Evolutionary conservation across 2,888 invertebrate species (phyloP), one percentile per base, ranked within the genome.

Genomic region (Neria commutata): DNA sequence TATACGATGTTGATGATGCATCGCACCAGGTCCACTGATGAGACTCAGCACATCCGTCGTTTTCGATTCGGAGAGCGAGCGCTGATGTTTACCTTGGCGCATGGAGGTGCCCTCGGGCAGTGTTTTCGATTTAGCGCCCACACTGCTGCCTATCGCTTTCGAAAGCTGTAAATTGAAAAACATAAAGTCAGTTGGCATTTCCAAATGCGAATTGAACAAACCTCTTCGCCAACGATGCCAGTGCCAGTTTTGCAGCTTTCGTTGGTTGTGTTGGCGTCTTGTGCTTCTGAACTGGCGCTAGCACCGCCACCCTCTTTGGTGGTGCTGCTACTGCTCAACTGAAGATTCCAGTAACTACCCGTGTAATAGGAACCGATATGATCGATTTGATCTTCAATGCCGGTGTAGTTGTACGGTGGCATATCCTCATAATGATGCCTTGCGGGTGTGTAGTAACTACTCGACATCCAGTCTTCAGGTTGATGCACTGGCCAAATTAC

Each of bases 401-500:
- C 76, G 1, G 75, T 74, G 54, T 81, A 76, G 48, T 82, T 82
- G 56, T 81, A 82, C 37, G 72, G 81, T 60, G 73, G 81, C 75
- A 68, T 81, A 72, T 80, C 78, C 58, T 81, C 81, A 47, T 77
- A 79, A 34, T 79, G 80, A 71, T 82, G 81, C 16, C 81, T 75
- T 24, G 85, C 84, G 17, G 83, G 83, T 1, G 83, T 76, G 29
- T 77, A 76, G 29, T 77, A 76, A 59, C 76, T 75, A 56, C 72
- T 76, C 21, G 84, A 80, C 52, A 84, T 79, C 82, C 85, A 86
- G 58, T 85, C 84, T 74, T 89, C 87, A 56, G 89, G 89, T 61
- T 88, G 87, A 66, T 90, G 86, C 37, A 92, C 85, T 0, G 91
- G 91, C 86, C 91, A 92, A 69, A 86, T 85, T 63, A 92, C 89